Evolutionary conservation across 2,797 vertebrate genomes (phyloP).

Genomic region (Vireo griseus): DNA sequence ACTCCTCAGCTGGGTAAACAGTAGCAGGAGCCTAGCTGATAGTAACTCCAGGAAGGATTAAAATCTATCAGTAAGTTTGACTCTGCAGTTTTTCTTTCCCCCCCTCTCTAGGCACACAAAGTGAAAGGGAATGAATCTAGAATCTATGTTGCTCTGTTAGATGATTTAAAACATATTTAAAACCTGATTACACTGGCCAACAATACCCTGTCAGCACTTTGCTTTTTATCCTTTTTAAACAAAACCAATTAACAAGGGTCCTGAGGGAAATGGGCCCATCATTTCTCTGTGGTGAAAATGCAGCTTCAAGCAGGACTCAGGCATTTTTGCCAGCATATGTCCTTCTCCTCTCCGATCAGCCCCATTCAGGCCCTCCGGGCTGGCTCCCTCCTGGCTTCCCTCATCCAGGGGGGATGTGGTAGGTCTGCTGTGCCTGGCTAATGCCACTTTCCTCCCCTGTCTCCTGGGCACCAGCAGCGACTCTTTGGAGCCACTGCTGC

Average conservation of each 20-base stretch:
- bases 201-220: conserved; percentile 44
- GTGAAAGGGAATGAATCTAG: neutral
- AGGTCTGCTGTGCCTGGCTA: neutral
- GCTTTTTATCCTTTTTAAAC: neutral
- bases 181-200: neutral
- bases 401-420: rapidly evolving
- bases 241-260: conserved; percentile 14
- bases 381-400: neutral
- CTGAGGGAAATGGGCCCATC: neutral
- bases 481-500: neutral
- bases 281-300: conserved; percentile 2
- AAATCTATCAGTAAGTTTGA: conserved; percentile 3
- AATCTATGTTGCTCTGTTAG: neutral
- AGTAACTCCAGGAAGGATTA: conserved; percentile 3
- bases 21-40: conserved; percentile 29
- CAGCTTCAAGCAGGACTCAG: neutral
- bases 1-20: conserved; percentile 59
- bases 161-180: conserved; percentile 19
- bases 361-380: neutral
- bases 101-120: neutral
- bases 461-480: neutral
- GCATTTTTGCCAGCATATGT: neutral
- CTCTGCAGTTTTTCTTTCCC: neutral
- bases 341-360: neutral
- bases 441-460: neutral